Base-by-base conservation (phyloP, 2,113 vertebrate species). In the Triplophysa dalaica region DNA sequence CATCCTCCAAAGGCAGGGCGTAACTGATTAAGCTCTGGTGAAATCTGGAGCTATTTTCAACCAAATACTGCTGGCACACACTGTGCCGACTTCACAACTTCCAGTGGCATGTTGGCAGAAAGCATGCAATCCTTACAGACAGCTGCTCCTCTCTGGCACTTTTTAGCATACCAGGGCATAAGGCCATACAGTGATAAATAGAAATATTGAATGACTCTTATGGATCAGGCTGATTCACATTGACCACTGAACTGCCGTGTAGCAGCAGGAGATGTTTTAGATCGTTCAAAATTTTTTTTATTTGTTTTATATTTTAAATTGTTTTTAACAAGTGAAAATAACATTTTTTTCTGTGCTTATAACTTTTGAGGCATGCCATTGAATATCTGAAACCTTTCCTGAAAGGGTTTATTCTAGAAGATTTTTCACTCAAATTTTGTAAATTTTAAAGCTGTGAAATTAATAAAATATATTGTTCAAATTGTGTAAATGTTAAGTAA, bases 91-190 rank as follows among this genome's bases (percentile, higher is more conserved):
- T 94, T 93, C 90, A 94, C 93, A 93, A 91, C 93, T 94, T 92
- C 90, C 89, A 93, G 90, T 92, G 92, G 89, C 91, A 91, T 91
- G 92, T 86, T 94, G 93, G 92, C 93, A 94, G 93, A 91, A 92
- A 81, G 90, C 90, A 82, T 92, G 91, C 90, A 89, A 74, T 91
- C 91, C 93, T 94, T 87, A 89, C 84, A 91, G 93, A 93, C 96
- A 98, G 97, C 97, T 98, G 96, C 93, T 93, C 87, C 84, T 90
- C 90, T 92, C 90, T 91, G 89, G 93, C 92, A 88, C 93, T 93
- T 92, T 92, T 95, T 93, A 92, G 94, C 95, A 94, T 95, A 94
- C 93, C 92, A 86, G 89, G 90, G 89, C 94, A 94, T 92, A 94
- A 93, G 94, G 92, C 92, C 91, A 90, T 90, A 89, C 92, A 91